phyloP scores from a whole-genome alignment of 2,888 invertebrate species.

The Sepiola atlantica region DNA sequence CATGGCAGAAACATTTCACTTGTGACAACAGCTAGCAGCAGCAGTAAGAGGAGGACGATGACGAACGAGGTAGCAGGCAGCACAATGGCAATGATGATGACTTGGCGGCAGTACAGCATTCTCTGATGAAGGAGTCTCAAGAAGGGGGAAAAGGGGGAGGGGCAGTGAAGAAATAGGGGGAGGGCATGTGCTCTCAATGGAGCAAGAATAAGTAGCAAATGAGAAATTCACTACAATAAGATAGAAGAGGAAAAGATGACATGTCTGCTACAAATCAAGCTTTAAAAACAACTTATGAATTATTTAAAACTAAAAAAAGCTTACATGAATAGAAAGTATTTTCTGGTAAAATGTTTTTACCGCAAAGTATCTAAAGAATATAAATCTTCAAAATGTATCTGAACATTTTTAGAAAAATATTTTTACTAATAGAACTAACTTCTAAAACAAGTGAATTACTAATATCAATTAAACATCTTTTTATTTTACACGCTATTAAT shows the following conservation, averaged over 20 bases:
- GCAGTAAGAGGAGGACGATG: conserved; percentile 19
- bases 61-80: conserved; percentile 8
- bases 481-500: neutral
- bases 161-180: neutral
- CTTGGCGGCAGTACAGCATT: conserved; percentile 43
- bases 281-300: neutral
- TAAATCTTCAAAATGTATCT: neutral
- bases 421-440: neutral
- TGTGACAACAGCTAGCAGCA: conserved; percentile 45
- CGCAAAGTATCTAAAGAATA: neutral
- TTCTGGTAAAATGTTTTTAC: neutral
- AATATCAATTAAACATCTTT: neutral
- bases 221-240: neutral
- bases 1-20: conserved; percentile 46
- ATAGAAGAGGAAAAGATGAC: neutral
- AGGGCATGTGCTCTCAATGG: neutral
- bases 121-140: neutral
- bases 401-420: neutral
- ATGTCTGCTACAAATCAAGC: neutral
- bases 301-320: neutral
- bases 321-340: neutral
- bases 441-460: neutral
- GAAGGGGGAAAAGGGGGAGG: neutral
- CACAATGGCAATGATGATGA: conserved; percentile 40
- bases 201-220: conserved; percentile 3